Evolutionary conservation across 2,888 invertebrate genomes (phyloP).

Genomic region (Pristionchus entomophagus): DNA sequence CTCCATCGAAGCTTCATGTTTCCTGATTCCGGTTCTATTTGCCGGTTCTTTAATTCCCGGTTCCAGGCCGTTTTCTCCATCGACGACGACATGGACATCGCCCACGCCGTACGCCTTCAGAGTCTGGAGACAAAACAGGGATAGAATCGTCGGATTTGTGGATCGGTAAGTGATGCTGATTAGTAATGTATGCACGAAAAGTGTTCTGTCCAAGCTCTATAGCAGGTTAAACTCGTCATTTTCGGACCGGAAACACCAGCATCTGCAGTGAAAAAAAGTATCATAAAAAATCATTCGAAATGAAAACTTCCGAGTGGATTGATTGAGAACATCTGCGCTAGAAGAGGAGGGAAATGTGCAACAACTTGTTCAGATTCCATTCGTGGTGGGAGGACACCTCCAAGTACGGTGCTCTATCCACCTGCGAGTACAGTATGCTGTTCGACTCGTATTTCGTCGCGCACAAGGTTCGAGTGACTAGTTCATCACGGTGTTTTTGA

Average conservation of each 20-base stretch:
- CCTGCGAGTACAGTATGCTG: conserved; percentile 39
- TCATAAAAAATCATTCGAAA: no score
- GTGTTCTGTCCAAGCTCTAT: no score
- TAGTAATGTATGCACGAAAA: no score
- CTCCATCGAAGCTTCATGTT: no score
- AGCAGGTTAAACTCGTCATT: no score
- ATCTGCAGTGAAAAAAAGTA: no score
- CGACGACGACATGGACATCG: conserved; percentile 31
- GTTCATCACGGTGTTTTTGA: neutral
- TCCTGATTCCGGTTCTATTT: no score
- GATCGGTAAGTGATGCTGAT: conserved; percentile 81
- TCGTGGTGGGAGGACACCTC: neutral
- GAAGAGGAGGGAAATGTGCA: no score
- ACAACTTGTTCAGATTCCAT: neutral
- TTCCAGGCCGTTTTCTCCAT: conserved; percentile 79
- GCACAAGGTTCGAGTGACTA: conserved; percentile 20
- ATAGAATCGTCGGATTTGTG: conserved; percentile 95
- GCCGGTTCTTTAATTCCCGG: no score
- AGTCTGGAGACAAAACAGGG: conserved; percentile 96
- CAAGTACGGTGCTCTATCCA: neutral
- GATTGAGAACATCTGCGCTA: no score
- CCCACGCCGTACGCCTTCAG: conserved; percentile 78
- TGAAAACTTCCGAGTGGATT: no score
- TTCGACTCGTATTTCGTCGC: neutral
- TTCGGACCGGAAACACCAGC: no score